Evolutionary conservation across 2,113 vertebrate genomes (phyloP), one percentile per base, ranked within the genome.

Genomic region (Tamias sibiricus): DNA sequence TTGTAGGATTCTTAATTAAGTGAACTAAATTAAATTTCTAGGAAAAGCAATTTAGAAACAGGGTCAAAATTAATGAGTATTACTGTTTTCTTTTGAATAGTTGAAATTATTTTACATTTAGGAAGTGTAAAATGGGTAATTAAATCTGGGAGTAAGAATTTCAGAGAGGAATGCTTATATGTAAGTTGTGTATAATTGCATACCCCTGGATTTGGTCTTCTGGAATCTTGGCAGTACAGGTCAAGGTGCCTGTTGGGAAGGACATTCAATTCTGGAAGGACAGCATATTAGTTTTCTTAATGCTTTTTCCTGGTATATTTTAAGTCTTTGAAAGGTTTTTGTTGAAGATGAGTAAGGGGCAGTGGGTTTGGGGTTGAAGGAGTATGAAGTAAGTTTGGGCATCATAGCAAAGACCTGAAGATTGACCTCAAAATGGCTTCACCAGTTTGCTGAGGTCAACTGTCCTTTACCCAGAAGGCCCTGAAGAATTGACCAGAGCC

Each of bases 31-130:
- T 22, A 80, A 80, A 52, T 81, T 76, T 91, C 79, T 91, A 75
- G 19, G 74, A 75, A 92, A 5, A 24, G n/a, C 5, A 69, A 92
- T 86, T 89, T 81, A 95, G 26, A 94, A 88, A 82, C 1, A 52
- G 12, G n/a, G 26, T 40, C 44, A 90, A 24, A 84, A 87, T 94
- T 77, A 94, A 10, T 47, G 59, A 92, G 40, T 24, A 68, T 92
- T 84, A 59, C 52, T 91, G 10, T 69, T 95, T 85, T 95, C 89
- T 62, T 93, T 86, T 88, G 83, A 88, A 81, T 40, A 88, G 2
- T 69, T 90, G 44, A 0, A 66, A 7, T 85, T 90, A 6, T 84
- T 95, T 59, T 47, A 68, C 4, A 54, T 96, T 59, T 32, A n/a
- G 68, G 8, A 93, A 62, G 59, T 84, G 8, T 47, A 30, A 87